A percentile compares a stretch with the other conserved stretches of the same genome.
Conservation (phyloP, 1,140 invertebrate genomes). For the Nasonia longicornis region DNA sequence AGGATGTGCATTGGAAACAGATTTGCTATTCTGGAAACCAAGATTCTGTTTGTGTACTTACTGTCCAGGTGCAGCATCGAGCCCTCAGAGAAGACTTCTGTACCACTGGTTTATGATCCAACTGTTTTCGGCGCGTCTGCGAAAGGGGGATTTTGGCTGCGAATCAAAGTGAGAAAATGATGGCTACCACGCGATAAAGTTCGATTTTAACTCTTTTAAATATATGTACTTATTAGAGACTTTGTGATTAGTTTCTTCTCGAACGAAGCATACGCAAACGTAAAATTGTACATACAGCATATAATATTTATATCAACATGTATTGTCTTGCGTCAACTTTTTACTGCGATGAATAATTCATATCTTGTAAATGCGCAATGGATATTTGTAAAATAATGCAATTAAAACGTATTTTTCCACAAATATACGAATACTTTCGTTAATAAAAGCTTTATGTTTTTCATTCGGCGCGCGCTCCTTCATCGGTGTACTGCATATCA, state of each 20-base stretch:
- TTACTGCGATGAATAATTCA: too few species aligned
- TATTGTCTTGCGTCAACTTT: too few species aligned
- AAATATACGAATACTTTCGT: too few species aligned
- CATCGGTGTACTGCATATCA: too few species aligned
- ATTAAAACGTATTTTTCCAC: too few species aligned
- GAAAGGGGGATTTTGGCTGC: slow-evolving; percentile 46
- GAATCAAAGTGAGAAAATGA: background rate
- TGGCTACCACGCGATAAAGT: background rate
- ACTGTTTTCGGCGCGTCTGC: slow-evolving; percentile 27
- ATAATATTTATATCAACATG: too few species aligned
- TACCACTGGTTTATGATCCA: slow-evolving; percentile 45
- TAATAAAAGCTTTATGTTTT: too few species aligned
- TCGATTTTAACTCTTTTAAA: background rate
- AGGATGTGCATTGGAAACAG: slow-evolving; percentile 66
- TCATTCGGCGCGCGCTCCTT: too few species aligned
- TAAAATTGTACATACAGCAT: too few species aligned
- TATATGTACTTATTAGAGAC: background rate
- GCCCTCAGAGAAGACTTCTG: slow-evolving; percentile 48
- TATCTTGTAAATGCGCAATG: too few species aligned
- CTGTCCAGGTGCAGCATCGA: slow-evolving; percentile 52
- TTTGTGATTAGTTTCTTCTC: background rate
- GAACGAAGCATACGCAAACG: too few species aligned
- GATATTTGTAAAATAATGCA: too few species aligned
- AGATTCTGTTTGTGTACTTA: slow-evolving; percentile 55
- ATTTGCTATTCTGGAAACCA: slow-evolving; percentile 57